These are phyloP conservation scores for Crax fasciolata DNA, from an alignment of 2,797 vertebrate species.

Conservation along the genomic window DNA sequence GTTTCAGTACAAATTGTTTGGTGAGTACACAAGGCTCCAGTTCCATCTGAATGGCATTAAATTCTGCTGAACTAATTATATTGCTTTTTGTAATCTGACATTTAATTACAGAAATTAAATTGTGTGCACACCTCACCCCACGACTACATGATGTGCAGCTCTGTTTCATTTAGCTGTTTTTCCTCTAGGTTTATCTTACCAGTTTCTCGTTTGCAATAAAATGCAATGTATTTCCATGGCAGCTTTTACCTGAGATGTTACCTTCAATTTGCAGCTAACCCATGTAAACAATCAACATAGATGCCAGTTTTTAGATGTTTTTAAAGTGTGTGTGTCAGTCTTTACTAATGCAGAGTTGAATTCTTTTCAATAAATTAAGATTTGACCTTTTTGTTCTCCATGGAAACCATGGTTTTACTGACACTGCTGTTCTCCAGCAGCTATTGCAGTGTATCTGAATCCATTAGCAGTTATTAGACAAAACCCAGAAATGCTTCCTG, in stretches of 20 bases:
- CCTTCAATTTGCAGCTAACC: slow-evolving; percentile 61
- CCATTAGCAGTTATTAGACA: background rate
- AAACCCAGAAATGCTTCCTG: background rate
- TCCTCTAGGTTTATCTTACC: slow-evolving; percentile 71
- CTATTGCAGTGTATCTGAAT: background rate
- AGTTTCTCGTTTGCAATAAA: slow-evolving; percentile 62
- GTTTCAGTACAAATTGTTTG: slow-evolving; percentile 83
- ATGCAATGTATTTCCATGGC: slow-evolving; percentile 65
- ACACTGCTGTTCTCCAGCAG: slow-evolving; percentile 21
- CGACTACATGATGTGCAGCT: slow-evolving; percentile 65
- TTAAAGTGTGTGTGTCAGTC: slow-evolving; percentile 13
- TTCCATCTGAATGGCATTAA: slow-evolving; percentile 82
- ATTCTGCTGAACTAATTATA: slow-evolving; percentile 84
- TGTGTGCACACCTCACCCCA: slow-evolving; percentile 44
- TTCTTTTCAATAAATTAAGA: slow-evolving; percentile 40
- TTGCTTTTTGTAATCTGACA: slow-evolving; percentile 82
- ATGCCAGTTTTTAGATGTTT: slow-evolving; percentile 24
- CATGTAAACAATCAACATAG: slow-evolving; percentile 73
- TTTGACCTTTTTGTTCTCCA: slow-evolving; percentile 78
- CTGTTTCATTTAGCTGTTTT: slow-evolving; percentile 44
- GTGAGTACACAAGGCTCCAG: slow-evolving; percentile 81
- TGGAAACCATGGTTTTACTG: slow-evolving; percentile 68
- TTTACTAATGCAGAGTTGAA: slow-evolving; percentile 41
- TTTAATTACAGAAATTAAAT: slow-evolving; percentile 81
- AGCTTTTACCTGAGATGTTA: slow-evolving; percentile 67